Evolutionary conservation across 2,797 vertebrate species (phyloP).

Genomic region (Microctenopoma stevenorrisi): DNA sequence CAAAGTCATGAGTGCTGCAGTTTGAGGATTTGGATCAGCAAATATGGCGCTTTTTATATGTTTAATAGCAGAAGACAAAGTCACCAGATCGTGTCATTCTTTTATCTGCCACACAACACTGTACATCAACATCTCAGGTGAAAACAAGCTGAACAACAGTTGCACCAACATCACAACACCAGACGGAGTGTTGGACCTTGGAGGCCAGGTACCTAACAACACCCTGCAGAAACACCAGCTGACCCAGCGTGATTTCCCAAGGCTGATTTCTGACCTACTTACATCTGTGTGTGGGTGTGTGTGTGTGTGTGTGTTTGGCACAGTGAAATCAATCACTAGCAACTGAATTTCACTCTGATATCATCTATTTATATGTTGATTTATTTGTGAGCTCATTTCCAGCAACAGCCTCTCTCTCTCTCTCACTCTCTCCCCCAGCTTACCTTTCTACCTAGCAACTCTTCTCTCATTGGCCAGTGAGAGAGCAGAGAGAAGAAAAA

Average conservation of each 20-base stretch:
- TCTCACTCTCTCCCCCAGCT: not conserved
- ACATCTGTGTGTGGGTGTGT: constrained; percentile 1
- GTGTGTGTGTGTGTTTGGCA: constrained; percentile 5
- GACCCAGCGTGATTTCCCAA: constrained; percentile 48
- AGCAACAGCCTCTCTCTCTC: not conserved
- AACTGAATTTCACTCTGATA: constrained; percentile 18
- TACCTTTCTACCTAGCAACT: constrained; percentile 55
- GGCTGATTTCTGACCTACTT: constrained; percentile 57
- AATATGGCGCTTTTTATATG: too few relatives aligned
- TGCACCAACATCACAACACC: constrained; percentile 10
- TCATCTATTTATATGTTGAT: constrained; percentile 35
- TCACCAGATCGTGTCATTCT: too few relatives aligned
- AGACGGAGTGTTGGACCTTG: constrained; percentile 50
- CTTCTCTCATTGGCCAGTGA: constrained; percentile 32
- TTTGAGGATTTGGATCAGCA: too few relatives aligned
- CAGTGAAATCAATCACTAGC: not conserved
- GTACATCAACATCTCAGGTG: too few relatives aligned
- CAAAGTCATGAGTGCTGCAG: too few relatives aligned
- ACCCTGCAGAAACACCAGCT: constrained; percentile 64
- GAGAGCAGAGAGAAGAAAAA: constrained; percentile 33
- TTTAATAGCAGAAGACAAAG: too few relatives aligned
- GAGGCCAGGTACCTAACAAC: constrained; percentile 33
- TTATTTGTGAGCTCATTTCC: constrained; percentile 36
- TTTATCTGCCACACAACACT: too few relatives aligned
- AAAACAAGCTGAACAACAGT: constrained; percentile 32